A percentile compares a stretch with the other conserved stretches of the same genome.
Evolutionary conservation across 2,888 invertebrate species (phyloP).

Genomic region (Eustalomyia histrio): DNA sequence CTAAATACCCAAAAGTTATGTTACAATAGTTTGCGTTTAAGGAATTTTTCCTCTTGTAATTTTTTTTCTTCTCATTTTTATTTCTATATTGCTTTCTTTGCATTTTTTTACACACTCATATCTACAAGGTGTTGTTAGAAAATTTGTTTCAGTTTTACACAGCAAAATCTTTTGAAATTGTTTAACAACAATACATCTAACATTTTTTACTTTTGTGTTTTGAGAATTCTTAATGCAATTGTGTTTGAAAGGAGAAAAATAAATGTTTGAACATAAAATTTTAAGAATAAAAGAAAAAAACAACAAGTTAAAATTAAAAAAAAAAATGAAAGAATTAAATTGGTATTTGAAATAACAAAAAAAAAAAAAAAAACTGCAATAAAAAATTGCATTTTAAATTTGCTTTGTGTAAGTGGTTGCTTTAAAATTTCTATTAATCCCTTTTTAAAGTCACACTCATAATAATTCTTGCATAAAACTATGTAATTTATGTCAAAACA

Average conservation of each 20-base stretch:
- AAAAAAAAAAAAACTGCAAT: not conserved
- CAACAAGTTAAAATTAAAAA: not conserved
- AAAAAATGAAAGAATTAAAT: constrained; percentile 1
- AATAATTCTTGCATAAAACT: no score
- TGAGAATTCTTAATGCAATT: constrained; percentile 57
- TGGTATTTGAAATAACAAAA: not conserved
- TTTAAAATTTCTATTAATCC: no score
- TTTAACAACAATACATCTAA: constrained; percentile 41
- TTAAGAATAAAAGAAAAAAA: not conserved
- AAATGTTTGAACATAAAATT: constrained; percentile 1
- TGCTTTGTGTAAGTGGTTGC: no score
- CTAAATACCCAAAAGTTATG: constrained; percentile 45
- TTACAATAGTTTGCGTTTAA: constrained; percentile 51
- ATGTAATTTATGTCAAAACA: no score
- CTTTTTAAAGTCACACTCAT: no score
- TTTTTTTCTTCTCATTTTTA: not conserved
- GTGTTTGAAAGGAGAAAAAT: constrained; percentile 18
- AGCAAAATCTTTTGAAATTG: constrained; percentile 33
- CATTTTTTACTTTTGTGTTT: constrained; percentile 58
- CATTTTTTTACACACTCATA: constrained; percentile 5
- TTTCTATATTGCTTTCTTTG: not conserved
- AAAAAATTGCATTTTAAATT: not conserved
- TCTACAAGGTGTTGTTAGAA: constrained; percentile 63
- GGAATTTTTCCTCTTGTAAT: constrained; percentile 50
- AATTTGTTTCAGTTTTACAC: constrained; percentile 60